These are phyloP conservation scores for Eurypyga helias DNA, from an alignment of 2,113 vertebrate genomes.

Conservation along the genomic window DNA sequence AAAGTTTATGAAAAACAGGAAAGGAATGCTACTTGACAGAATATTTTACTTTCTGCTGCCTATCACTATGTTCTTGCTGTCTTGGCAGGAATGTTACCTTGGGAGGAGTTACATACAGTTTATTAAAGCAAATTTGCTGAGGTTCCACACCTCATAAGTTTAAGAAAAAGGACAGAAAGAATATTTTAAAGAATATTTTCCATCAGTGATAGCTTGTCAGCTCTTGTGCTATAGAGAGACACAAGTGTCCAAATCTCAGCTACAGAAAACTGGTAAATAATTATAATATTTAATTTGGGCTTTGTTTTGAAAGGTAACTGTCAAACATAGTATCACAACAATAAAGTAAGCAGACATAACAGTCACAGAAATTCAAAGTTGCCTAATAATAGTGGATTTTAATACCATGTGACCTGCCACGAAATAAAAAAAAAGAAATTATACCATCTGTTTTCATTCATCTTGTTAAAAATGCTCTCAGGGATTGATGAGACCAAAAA, in stretches of 20 bases:
- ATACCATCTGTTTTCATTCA: neutral
- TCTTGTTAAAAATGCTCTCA: neutral
- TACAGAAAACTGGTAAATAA: neutral
- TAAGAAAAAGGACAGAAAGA: neutral
- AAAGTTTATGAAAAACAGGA: neutral
- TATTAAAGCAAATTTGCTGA: neutral
- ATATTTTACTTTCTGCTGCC: neutral
- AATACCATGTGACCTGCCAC: neutral
- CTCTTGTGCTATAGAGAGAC: neutral
- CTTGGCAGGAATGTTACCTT: neutral
- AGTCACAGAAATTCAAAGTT: neutral
- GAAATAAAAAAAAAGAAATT: neutral
- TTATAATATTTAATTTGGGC: neutral
- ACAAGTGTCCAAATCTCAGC: neutral
- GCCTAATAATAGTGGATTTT: neutral
- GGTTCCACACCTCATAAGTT: neutral
- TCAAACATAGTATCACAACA: neutral
- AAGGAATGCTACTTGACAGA: neutral
- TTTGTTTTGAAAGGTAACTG: slow-evolving; percentile 2
- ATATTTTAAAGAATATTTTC: neutral
- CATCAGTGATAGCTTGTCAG: neutral
- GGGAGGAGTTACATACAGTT: neutral
- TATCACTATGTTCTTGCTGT: neutral
- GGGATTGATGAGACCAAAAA: neutral
- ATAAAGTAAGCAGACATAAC: neutral